Evolutionary conservation across 53 echinoderm and acorn worm genomes (phyloP), one percentile per base, ranked within the genome.

Genomic region (Holothuria leucospilota): DNA sequence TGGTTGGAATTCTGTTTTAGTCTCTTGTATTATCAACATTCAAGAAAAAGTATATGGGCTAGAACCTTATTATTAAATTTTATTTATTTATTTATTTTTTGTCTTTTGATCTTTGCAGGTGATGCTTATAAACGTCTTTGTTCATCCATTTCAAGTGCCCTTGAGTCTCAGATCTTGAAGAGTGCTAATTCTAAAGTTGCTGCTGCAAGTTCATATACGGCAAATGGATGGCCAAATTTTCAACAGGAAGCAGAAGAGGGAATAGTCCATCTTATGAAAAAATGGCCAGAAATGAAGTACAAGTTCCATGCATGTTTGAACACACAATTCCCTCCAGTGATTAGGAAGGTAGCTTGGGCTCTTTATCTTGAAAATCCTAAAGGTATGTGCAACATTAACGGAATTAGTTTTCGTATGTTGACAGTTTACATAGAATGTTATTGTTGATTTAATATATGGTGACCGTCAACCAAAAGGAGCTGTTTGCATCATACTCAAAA

Each of bases 271-370:
- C 88, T 97, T 20, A 85, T 97, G 14, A 84, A 89, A 41, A 88
- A 89, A 81, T 97, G 98, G 98, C 98, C 98, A 2, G 95, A 92
- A 13, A 79, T 93, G 66, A 97, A 93, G 71, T 82, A 77, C 81
- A 97, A 95, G 63, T 81, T 97, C 2, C 92, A 92, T 29, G 72
- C 78, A 71, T 92, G 92, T 62, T 91, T 97, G 74, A 97, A 97
- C 85, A 92, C 86, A 70, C 59, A 78, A 7, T 69, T 97, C 63
- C 92, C 95, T 15, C 62, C 84, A 26, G 83, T 90, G 53, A 82
- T 97, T 2, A 77, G 98, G 40, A 87, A 93, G 63, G 79, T 95
- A 2, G 77, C 89, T 26, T 97, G 98, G 98, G 83, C 86, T 62
- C 75, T 97, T 20, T 91, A 77, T 51, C 93, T 97, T 13, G 63